Evolutionary conservation across 1,140 invertebrate genomes (phyloP).

Genomic region (Melitaea cinxia): DNA sequence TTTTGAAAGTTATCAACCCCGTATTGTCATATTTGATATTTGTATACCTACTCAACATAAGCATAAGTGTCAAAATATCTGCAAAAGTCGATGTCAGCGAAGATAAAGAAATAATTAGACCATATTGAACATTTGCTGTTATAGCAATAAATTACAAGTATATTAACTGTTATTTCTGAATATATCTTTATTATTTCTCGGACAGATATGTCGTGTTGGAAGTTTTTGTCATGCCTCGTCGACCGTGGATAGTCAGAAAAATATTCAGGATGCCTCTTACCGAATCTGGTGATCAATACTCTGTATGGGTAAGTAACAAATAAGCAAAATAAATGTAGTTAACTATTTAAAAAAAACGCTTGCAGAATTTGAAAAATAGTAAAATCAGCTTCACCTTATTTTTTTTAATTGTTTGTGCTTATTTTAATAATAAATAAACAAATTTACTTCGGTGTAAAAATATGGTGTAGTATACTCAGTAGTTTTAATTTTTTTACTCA

Average conservation of each 20-base stretch:
- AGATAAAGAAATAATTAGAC: slow-evolving; percentile 5
- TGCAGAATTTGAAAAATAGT: too few relatives aligned
- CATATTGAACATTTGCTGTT: slow-evolving; percentile 2
- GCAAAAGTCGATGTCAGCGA: not conserved
- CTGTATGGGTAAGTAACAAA: slow-evolving; percentile 66
- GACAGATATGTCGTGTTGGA: slow-evolving; percentile 53
- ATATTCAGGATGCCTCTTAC: slow-evolving; percentile 68
- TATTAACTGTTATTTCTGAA: not conserved
- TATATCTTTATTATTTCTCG: not conserved
- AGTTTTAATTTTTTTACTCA: too few relatives aligned
- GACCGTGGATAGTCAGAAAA: slow-evolving; percentile 58
- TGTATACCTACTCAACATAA: too few relatives aligned
- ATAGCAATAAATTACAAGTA: slow-evolving; percentile 5
- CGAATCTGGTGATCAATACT: slow-evolving; percentile 74
- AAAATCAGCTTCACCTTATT: too few relatives aligned
- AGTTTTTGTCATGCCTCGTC: slow-evolving; percentile 53
- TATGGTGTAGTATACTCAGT: too few relatives aligned
- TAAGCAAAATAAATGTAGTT: not conserved
- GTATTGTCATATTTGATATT: not conserved
- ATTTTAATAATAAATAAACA: too few relatives aligned
- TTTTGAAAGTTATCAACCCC: not conserved
- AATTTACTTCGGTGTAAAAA: too few relatives aligned
- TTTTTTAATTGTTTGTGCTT: too few relatives aligned
- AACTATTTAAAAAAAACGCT: not conserved
- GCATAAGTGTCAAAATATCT: not conserved